Conservation (phyloP, 2,797 vertebrate species). For the Falco biarmicus region DNA sequence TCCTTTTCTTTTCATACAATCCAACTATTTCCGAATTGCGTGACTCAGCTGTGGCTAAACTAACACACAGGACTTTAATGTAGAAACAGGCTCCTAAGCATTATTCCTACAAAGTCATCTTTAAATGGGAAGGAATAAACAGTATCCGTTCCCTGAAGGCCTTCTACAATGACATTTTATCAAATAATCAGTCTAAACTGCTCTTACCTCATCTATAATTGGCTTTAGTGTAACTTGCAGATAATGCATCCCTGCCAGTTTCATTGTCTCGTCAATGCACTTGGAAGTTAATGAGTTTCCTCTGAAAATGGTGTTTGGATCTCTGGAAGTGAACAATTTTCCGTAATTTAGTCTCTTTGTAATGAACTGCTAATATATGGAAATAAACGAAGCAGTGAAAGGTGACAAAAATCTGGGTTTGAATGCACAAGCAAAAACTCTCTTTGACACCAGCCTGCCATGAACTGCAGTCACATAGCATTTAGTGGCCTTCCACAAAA, state of each 20-base stretch:
- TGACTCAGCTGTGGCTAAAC: not conserved
- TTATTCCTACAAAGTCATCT: not conserved
- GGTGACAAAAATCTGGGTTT: not conserved
- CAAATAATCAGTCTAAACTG: not conserved
- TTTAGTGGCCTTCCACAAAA: not conserved
- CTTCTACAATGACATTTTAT: not conserved
- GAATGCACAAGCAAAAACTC: not conserved
- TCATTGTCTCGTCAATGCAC: slow-evolving; percentile 99
- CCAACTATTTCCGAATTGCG: not conserved
- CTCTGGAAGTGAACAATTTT: slow-evolving; percentile 80
- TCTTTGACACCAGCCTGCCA: not conserved
- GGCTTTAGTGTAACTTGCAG: slow-evolving; percentile 96
- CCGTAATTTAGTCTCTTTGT: slow-evolving; percentile 5
- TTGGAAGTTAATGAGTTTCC: slow-evolving; percentile 98
- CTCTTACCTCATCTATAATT: slow-evolving; percentile 92
- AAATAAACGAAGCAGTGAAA: not conserved
- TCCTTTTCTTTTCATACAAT: not conserved
- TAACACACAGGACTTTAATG: not conserved
- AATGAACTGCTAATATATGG: not conserved
- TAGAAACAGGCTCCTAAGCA: not conserved
- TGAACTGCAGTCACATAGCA: not conserved
- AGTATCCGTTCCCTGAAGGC: not conserved
- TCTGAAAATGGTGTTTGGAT: slow-evolving; percentile 98
- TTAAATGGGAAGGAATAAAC: slow-evolving; percentile 3
- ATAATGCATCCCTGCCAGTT: slow-evolving; percentile 97